phyloP scores from a whole-genome alignment of 2,888 invertebrate genomes.

The Flabesymbios commensalis region DNA sequence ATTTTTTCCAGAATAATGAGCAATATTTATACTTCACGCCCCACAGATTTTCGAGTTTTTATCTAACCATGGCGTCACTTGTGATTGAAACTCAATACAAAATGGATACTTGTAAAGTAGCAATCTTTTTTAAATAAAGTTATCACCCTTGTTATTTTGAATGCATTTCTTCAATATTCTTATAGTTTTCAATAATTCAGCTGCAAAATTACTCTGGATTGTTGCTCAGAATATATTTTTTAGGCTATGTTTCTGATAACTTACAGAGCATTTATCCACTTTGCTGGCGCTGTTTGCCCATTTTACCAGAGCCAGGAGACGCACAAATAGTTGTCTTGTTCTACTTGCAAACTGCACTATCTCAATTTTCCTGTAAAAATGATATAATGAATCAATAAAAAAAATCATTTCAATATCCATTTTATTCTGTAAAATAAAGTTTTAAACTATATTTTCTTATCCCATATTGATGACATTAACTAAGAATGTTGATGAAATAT shows the following conservation, averaged over 20 bases:
- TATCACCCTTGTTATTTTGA: too few species aligned
- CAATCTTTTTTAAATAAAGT: too few species aligned
- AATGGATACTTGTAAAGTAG: too few species aligned
- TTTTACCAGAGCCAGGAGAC: conserved; percentile 92
- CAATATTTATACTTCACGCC: too few species aligned
- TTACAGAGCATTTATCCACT: conserved; percentile 93
- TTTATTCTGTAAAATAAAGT: not conserved
- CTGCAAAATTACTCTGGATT: too few species aligned
- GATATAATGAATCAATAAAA: not conserved
- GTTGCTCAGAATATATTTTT: too few species aligned
- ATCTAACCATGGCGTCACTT: too few species aligned
- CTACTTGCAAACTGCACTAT: conserved; percentile 92
- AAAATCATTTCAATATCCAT: not conserved
- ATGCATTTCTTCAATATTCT: too few species aligned
- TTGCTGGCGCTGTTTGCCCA: conserved; percentile 99
- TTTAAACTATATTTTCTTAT: not conserved
- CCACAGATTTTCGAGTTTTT: too few species aligned
- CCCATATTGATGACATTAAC: not conserved
- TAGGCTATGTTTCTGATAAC: conserved; percentile 55
- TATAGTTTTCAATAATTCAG: too few species aligned
- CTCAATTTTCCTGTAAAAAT: conserved; percentile 77
- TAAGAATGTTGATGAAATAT: not conserved
- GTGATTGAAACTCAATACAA: too few species aligned
- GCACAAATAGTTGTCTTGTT: conserved; percentile 91
- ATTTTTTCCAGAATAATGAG: too few species aligned